Evolutionary conservation across 2,797 vertebrate genomes (phyloP).

Genomic region (Esox lucius): DNA sequence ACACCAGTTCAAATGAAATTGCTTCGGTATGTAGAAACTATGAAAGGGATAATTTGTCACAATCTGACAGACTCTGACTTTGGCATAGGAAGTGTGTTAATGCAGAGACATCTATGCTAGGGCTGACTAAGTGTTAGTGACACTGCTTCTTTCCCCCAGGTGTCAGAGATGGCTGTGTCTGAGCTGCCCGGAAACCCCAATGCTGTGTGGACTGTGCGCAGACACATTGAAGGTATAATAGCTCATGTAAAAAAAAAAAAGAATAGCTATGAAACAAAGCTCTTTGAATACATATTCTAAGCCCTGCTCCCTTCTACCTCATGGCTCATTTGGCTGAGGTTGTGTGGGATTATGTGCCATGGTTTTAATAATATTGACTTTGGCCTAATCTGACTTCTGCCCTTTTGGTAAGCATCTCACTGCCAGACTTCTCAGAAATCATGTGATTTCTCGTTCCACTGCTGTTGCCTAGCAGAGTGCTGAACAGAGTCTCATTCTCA

Average conservation of each 20-base stretch:
- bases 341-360: neutral
- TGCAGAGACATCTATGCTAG: neutral
- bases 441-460: no score
- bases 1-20: no score
- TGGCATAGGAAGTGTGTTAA: neutral
- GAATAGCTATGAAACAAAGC: no score
- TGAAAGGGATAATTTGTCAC: no score
- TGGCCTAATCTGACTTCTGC: neutral
- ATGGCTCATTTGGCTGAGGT: neutral
- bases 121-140: neutral
- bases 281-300: neutral
- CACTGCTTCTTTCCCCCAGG: constrained; percentile 69
- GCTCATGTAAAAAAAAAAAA: neutral
- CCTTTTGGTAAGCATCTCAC: neutral
- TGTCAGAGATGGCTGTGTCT: constrained; percentile 98
- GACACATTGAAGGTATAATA: constrained; percentile 91
- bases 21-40: no score
- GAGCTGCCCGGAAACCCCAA: constrained; percentile 99
- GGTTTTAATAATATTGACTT: neutral
- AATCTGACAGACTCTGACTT: neutral
- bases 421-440: no score
- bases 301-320: neutral
- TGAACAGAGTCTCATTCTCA: no score
- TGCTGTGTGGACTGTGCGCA: constrained; percentile 98
- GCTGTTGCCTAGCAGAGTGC: no score